A percentile compares a stretch with the other conserved stretches of the same genome.
Evolutionary conservation across 1,140 invertebrate species (phyloP).

Genomic region (Drosophila parabipectinata): DNA sequence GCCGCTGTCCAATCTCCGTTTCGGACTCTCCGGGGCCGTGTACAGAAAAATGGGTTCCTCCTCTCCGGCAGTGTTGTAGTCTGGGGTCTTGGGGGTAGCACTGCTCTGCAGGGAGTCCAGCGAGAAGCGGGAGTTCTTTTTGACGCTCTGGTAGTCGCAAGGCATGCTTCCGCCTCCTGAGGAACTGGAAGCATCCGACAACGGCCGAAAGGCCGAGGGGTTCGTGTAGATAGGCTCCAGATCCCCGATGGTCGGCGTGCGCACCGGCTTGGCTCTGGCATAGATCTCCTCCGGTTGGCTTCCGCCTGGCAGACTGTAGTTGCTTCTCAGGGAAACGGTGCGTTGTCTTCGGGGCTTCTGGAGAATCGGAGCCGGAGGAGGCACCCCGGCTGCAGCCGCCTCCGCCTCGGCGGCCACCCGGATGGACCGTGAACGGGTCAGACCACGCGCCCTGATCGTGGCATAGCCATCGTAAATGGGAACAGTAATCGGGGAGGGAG

Average conservation of each 20-base stretch:
- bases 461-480: constrained; percentile 92
- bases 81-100: constrained; percentile 78
- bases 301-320: constrained; percentile 57
- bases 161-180: constrained; percentile 76
- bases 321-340: constrained; percentile 71
- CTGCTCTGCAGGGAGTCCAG: constrained; percentile 80
- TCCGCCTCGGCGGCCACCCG: constrained; percentile 74
- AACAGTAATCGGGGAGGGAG: constrained; percentile 84
- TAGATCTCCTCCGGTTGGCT: constrained; percentile 67
- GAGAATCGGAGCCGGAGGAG: constrained; percentile 6
- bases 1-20: constrained; percentile 67
- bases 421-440: constrained; percentile 85
- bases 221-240: constrained; percentile 76
- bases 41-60: constrained; percentile 82
- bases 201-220: constrained; percentile 59
- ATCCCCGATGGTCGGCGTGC: constrained; percentile 73
- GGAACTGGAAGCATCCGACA: constrained; percentile 76
- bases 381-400: constrained; percentile 45
- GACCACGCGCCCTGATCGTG: constrained; percentile 87
- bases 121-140: constrained; percentile 81
- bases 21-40: constrained; percentile 77
- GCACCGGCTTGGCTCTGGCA: constrained; percentile 70
- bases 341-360: constrained; percentile 47
- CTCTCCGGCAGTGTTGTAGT: constrained; percentile 77
- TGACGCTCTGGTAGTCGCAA: constrained; percentile 75